These are phyloP conservation scores for Pectinophora gossypiella DNA, from an alignment of 1,140 invertebrate genomes.

Conservation along the genomic window DNA sequence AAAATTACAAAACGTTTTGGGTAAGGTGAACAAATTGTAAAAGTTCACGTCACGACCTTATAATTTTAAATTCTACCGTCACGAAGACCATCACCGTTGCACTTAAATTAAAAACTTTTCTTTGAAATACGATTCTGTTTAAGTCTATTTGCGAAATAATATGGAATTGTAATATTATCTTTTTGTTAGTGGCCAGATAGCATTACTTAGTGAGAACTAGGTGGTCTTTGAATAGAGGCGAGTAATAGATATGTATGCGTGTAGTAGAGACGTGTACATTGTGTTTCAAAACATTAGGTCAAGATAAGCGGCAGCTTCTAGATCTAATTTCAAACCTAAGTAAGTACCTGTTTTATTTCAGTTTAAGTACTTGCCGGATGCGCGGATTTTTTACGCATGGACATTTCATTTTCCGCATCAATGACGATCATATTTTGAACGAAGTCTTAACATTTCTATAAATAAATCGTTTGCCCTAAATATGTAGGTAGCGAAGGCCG, in stretches of 20 bases:
- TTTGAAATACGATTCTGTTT: not conserved
- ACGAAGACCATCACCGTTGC: slow-evolving; percentile 23
- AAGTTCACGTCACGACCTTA: slow-evolving; percentile 42
- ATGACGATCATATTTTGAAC: too few relatives aligned
- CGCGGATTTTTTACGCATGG: too few relatives aligned
- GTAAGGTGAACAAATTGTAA: slow-evolving; percentile 41
- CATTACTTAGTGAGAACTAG: not conserved
- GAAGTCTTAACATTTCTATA: too few relatives aligned
- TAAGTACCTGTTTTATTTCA: too few relatives aligned
- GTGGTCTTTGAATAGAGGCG: not conserved
- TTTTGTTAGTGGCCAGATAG: not conserved
- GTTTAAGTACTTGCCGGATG: too few relatives aligned
- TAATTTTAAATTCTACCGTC: slow-evolving; percentile 18
- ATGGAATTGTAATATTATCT: not conserved
- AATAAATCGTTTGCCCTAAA: too few relatives aligned
- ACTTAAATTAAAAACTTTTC: not conserved
- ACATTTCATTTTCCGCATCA: too few relatives aligned
- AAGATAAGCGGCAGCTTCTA: too few relatives aligned
- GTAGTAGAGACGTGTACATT: too few relatives aligned
- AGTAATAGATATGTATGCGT: not conserved
- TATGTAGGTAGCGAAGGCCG: too few relatives aligned
- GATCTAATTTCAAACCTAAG: too few relatives aligned
- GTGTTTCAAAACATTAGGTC: too few relatives aligned
- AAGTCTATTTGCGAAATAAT: not conserved
- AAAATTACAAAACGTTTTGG: slow-evolving; percentile 9